These are phyloP conservation scores for Erebia aethiops DNA, from an alignment of 2,888 invertebrate genomes.

Conservation along the genomic window DNA sequence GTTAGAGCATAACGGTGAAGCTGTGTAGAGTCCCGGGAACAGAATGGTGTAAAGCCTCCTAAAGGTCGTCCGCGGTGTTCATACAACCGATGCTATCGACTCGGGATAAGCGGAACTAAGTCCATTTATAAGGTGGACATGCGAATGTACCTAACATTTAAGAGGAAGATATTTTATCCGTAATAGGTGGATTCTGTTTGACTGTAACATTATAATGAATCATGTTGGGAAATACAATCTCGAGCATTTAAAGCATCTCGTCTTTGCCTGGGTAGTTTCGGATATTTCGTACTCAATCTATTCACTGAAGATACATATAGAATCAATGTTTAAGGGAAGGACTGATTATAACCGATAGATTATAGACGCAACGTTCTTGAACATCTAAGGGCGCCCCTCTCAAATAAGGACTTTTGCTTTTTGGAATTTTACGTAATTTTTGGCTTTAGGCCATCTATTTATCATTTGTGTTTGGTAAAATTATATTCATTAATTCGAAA, in stretches of 20 bases:
- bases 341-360: too few species aligned
- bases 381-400: too few species aligned
- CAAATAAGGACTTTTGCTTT: too few species aligned
- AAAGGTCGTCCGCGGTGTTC: conserved; percentile 53
- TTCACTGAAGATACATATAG: too few species aligned
- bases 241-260: neutral
- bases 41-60: conserved; percentile 48
- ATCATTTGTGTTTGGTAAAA: too few species aligned
- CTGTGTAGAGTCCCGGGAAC: conserved; percentile 54
- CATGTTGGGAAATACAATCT: neutral
- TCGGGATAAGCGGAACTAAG: conserved; percentile 41
- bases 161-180: conserved; percentile 29
- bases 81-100: conserved; percentile 46
- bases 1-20: conserved; percentile 68
- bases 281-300: too few species aligned
- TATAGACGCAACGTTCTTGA: too few species aligned
- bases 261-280: too few species aligned
- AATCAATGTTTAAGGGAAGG: too few species aligned
- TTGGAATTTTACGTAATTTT: too few species aligned
- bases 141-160: conserved; percentile 39
- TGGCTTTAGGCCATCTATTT: too few species aligned
- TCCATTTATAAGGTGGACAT: conserved; percentile 42
- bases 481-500: too few species aligned
- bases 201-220: neutral
- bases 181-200: conserved; percentile 14